Percentiles rank a stretch among this genome's conserved stretches.
Conservation (phyloP, 2,888 invertebrate genomes). For the Yponomeuta malinellus region DNA sequence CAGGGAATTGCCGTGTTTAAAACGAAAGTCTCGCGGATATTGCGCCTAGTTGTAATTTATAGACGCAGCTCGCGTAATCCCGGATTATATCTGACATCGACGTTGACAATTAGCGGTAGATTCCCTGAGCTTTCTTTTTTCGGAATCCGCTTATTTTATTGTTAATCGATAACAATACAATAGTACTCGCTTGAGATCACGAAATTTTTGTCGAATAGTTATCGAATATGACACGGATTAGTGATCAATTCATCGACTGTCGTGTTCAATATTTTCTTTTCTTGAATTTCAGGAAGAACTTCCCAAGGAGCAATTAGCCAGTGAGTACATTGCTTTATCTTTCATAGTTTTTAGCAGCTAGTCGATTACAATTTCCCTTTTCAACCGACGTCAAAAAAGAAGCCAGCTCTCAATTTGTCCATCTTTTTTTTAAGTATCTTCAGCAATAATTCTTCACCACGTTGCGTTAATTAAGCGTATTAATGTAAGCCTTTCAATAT, state of each 20-base stretch:
- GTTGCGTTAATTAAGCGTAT: too few species aligned
- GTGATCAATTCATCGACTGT: not conserved
- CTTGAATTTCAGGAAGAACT: constrained; percentile 81
- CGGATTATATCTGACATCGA: constrained; percentile 1
- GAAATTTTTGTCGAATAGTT: not conserved
- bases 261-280: not conserved
- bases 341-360: not conserved
- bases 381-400: too few species aligned
- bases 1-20: not conserved
- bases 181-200: not conserved
- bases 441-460: too few species aligned
- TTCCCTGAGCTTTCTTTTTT: not conserved
- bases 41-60: not conserved
- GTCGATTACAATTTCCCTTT: too few species aligned
- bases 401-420: too few species aligned
- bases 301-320: constrained; percentile 83
- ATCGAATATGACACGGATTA: not conserved
- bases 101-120: not conserved
- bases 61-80: constrained; percentile 1
- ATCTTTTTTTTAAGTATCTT: too few species aligned
- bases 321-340: constrained; percentile 72
- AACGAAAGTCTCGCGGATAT: not conserved
- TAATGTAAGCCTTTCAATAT: too few species aligned
- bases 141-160: not conserved
- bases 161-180: not conserved